Base-by-base conservation (phyloP, 2,797 vertebrate genomes). In the Chromis chromis region DNA sequence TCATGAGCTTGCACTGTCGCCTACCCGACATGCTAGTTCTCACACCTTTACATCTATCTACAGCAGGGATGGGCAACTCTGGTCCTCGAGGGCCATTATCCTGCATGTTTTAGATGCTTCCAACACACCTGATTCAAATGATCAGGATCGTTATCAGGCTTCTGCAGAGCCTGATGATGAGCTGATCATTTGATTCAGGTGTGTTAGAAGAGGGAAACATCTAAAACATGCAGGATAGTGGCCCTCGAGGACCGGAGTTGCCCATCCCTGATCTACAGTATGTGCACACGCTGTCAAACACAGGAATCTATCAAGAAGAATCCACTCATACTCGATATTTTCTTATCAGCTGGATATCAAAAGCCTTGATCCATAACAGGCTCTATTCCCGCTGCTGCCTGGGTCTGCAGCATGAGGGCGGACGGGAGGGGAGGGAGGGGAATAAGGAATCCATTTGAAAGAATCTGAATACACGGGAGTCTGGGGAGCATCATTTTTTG, bases 401-500 rank as follows among this genome's bases (percentile, higher is more conserved):
- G 5, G 61, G 53, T 76, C 69, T 74, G 42, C 67, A 67, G 69
- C 22, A 14, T 8, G 36, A 54, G 28, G 24, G 12, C 13, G 19
- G 17, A 21, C 4, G 58, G 10, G n/a, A 24, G 53, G 21, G 11
- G 24, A 10, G 52, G 58, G 14, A 50, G 19, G 40, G 39, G 40
- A 11, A 56, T 24, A 14, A 78, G 83, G 82, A 90, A 85, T 86
- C 79, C 76, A 87, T 88, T 71, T 88, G 65, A 87, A 83, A 85
- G 64, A 83, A 90, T 91, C 72, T 88, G 82, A 92, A 90, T 86
- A 83, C 67, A 40, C 21, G 0, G 70, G 81, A 90, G 86, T 88
- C 79, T 78, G 71, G 86, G 84, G 89, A 88, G 88, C 72, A 82
- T 89, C 58, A 85, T 93, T 92, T 93, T 85, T 84, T 91, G 92